phyloP scores from a whole-genome alignment of 2,797 vertebrate genomes.

The Lepus oiostolus region DNA sequence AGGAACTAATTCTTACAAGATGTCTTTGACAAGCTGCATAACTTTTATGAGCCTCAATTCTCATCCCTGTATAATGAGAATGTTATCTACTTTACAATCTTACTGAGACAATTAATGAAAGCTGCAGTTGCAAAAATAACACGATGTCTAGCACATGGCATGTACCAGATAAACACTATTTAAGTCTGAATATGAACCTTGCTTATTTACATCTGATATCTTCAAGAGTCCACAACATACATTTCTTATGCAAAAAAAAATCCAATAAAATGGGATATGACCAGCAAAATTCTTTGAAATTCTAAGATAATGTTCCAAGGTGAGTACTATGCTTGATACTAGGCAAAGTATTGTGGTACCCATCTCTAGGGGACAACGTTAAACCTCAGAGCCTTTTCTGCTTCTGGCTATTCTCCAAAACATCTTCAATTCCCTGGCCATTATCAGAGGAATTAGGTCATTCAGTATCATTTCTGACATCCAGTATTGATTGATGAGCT shows the following conservation, averaged over 20 bases:
- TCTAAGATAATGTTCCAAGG: not conserved
- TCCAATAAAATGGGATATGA: not conserved
- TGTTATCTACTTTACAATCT: not conserved
- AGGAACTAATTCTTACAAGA: not conserved
- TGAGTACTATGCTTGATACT: not conserved
- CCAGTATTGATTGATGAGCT: slow-evolving; percentile 52
- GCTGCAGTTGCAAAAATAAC: not conserved
- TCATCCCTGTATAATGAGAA: not conserved
- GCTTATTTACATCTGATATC: not conserved
- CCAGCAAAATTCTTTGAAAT: slow-evolving; percentile 13
- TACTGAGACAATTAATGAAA: not conserved
- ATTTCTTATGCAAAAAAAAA: not conserved
- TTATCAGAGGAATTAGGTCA: slow-evolving; percentile 16
- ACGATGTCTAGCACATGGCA: not conserved
- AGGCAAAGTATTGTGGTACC: not conserved
- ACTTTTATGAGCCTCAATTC: not conserved
- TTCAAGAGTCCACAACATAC: not conserved
- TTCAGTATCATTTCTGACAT: slow-evolving; percentile 69
- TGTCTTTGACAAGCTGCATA: not conserved
- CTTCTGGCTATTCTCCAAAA: not conserved
- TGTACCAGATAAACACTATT: not conserved
- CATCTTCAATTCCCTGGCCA: slow-evolving; percentile 50
- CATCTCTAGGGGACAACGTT: not conserved
- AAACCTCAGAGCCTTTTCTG: not conserved
- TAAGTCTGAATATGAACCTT: slow-evolving; percentile 27